Conservation (phyloP, 2,113 vertebrate genomes). For the Lampris incognitus region DNA sequence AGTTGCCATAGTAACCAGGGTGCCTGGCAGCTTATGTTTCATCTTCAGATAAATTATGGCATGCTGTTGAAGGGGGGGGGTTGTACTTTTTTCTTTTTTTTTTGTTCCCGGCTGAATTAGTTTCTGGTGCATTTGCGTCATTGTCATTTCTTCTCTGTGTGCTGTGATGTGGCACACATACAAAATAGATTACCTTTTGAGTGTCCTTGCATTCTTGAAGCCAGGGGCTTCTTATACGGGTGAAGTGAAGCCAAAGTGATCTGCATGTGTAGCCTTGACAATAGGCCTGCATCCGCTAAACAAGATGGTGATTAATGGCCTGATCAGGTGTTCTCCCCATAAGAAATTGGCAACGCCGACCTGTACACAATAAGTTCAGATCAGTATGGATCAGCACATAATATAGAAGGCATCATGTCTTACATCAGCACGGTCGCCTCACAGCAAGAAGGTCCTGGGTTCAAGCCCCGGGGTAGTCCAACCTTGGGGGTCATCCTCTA, state of each 20-base stretch:
- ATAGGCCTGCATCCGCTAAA: background rate
- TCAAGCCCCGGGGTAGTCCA: too few relatives aligned
- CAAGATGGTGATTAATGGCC: background rate
- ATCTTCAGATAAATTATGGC: conserved; percentile 77
- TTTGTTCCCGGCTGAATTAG: conserved; percentile 55
- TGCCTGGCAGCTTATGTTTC: conserved; percentile 77
- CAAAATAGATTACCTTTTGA: conserved; percentile 55
- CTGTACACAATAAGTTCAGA: background rate
- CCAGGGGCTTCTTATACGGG: conserved; percentile 12
- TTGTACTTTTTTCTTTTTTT: conserved; percentile 43
- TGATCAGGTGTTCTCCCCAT: too few relatives aligned
- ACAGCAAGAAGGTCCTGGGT: too few relatives aligned
- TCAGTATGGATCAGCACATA: too few relatives aligned
- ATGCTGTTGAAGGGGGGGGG: conserved; percentile 67
- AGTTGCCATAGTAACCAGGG: conserved; percentile 79
- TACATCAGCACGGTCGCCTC: too few relatives aligned
- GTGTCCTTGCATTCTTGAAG: conserved; percentile 52
- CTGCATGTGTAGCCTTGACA: background rate
- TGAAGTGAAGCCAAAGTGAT: background rate
- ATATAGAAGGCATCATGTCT: too few relatives aligned
- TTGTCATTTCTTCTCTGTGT: conserved; percentile 62
- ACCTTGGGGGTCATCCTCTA: too few relatives aligned
- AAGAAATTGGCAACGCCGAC: too few relatives aligned
- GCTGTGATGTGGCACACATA: conserved; percentile 73
- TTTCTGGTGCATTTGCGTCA: conserved; percentile 75